Evolutionary conservation across 2,797 vertebrate species (phyloP).

Genomic region (Florisuga fusca): DNA sequence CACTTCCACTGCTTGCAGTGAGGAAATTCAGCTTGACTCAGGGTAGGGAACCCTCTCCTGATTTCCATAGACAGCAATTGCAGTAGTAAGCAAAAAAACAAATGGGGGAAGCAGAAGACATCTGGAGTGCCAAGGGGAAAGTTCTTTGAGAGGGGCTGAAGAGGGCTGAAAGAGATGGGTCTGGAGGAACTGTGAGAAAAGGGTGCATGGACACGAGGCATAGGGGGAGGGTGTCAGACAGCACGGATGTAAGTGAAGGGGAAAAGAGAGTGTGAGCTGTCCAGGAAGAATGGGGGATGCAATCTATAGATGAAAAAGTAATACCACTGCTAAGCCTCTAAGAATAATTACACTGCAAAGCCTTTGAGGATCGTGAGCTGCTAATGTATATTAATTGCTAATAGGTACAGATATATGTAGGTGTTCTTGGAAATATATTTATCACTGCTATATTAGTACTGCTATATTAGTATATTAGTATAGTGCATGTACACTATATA

Average conservation of each 20-base stretch:
- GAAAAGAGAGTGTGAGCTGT: neutral
- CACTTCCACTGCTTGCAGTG: neutral
- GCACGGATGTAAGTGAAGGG: neutral
- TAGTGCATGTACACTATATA: neutral
- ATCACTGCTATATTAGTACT: neutral
- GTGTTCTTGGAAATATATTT: neutral
- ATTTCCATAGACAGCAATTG: neutral
- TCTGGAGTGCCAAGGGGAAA: neutral
- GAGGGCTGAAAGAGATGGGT: neutral
- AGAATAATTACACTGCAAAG: neutral
- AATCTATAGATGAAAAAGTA: neutral
- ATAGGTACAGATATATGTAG: neutral
- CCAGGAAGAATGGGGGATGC: neutral
- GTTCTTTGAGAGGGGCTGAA: neutral
- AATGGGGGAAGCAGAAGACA: neutral
- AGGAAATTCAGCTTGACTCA: slow-evolving; percentile 36
- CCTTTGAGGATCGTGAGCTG: neutral
- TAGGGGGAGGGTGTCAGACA: neutral
- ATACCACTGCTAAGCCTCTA: neutral
- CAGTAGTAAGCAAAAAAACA: neutral
- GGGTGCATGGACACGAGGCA: neutral
- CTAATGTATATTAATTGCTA: neutral
- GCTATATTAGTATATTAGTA: neutral
- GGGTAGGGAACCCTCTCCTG: neutral
- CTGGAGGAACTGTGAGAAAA: neutral